Base-by-base conservation (phyloP, 2,797 vertebrate genomes). In the Neostethus bicornis region DNA sequence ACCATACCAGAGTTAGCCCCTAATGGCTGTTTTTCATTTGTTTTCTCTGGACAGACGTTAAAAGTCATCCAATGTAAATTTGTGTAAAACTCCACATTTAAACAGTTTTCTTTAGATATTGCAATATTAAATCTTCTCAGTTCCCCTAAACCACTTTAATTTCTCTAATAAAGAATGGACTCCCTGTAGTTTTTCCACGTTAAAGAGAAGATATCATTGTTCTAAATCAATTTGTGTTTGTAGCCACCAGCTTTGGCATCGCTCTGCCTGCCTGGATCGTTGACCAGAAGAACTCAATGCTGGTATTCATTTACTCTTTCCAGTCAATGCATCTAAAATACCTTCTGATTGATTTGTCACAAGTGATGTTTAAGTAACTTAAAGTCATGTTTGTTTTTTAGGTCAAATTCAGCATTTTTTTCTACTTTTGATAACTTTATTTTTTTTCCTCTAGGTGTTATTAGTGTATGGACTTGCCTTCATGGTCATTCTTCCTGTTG, bases 271-370 rank as follows among this genome's bases (percentile, higher is more conserved):
- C 97, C 53, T 99, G 97, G 97, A 99, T 99, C 67, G 97, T 99
- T 65, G 97, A 99, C 92, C 95, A 98, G 90, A 99, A 99, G 85
- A 99, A 99, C 85, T 99, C 97, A 3, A 96, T 99, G 94, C 92
- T 98, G 94, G 97, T 99, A 88, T 76, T 9, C 11, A 29, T 12
- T 51, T 35, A 26, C 17, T 20, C 24, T 26, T n/a, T n/a, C n/a
- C 35, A 35, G 34, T 49, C 25, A 44, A 4, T 28, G 12, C 28
- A n/a, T 25, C 43, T 48, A 58, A 25, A 28, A 29, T 11, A 20
- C 4, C 46, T 3, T 34, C 3, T 42, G 3, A 7, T 3, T 54
- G 29, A 13, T 53, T 28, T 50, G 23, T 45, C 20, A 1, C 2
- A 35, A 2, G 13, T 6, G 21, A 0, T n/a, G 8, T n/a, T 20